Evolutionary conservation across 2,113 vertebrate genomes (phyloP), one percentile per base, ranked within the genome.

Genomic region (Melanerpes aurifrons): DNA sequence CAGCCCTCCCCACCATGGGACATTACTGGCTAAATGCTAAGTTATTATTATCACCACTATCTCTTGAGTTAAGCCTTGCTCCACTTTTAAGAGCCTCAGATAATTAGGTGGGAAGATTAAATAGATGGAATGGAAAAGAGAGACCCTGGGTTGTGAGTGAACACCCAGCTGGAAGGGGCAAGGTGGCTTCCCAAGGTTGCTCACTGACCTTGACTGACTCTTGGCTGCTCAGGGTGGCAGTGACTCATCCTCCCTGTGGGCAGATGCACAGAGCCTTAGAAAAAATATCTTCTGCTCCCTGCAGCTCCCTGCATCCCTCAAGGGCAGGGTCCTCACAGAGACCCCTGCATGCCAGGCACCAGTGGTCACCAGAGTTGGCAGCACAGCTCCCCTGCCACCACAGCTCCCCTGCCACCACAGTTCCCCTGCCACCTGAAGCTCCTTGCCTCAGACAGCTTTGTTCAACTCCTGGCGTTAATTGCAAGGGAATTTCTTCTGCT

Each of bases 11-110:
- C 82, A 87, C 50, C 3, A 1, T 0, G 3, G 78, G 68, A 78
- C 45, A 10, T 26, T 11, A 53, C 37, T 10, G 1, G 48, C 82
- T 89, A 92, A 96, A 87, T 40, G 48, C 71, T 64, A 37, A 77
- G 84, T 71, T 93, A 82, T 87, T 95, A 83, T 75, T 80, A 56
- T 78, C 86, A 56, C 22, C 68, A 1, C 28, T 82, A 19, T 57
- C 91, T 96, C 94, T 82, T 28, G 82, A 91, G 78, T 47, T 92
- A 63, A 96, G 68, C 26, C 43, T 87, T 93, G 70, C 75, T 92
- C 85, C 71, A 87, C 63, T 61, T 92, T 92, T 76, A 73, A 86
- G 40, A 82, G 67, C 68, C 54, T 88, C 45, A 21, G 69, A 58
- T 91, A 92, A 94, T 90, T 86, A 88, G 25, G 17, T 64, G 28